phyloP scores from a whole-genome alignment of 2,888 invertebrate species.

The Drosophila anceps region DNA sequence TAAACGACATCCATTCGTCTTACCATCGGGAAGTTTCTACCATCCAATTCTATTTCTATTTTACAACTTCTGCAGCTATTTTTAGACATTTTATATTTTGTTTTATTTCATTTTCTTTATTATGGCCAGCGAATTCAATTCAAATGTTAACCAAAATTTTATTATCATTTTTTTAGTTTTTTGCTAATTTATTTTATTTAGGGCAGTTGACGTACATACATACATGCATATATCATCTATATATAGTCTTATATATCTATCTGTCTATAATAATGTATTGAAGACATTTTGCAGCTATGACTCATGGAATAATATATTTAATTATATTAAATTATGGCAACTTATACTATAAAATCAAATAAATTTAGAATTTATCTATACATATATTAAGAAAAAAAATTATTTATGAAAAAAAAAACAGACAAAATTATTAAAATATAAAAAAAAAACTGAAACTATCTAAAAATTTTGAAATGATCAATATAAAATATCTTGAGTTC shows the following conservation, averaged over 20 bases:
- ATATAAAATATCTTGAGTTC: too few relatives aligned
- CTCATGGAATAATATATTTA: background rate
- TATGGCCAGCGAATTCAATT: constrained; percentile 6
- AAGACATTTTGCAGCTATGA: background rate
- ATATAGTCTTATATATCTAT: background rate
- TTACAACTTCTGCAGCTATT: constrained; percentile 49
- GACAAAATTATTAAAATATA: background rate
- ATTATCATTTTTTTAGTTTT: background rate
- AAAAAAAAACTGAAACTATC: background rate
- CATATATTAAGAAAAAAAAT: background rate
- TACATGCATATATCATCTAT: too few relatives aligned
- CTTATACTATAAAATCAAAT: too few relatives aligned
- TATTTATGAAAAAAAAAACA: too few relatives aligned
- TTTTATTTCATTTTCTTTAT: constrained; percentile 2
- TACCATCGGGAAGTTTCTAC: constrained; percentile 46
- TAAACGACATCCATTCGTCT: constrained; percentile 45
- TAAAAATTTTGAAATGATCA: too few relatives aligned
- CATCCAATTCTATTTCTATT: constrained; percentile 42
- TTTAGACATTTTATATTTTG: constrained; percentile 41
- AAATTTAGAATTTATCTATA: too few relatives aligned
- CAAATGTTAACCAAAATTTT: constrained; percentile 6
- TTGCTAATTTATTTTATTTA: constrained; percentile 9
- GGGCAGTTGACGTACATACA: background rate
- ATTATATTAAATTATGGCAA: too few relatives aligned
- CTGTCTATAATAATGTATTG: background rate